Evolutionary conservation across 1,140 invertebrate genomes (phyloP), one percentile per base, ranked within the genome.

Genomic region (Zaprionus davidi): DNA sequence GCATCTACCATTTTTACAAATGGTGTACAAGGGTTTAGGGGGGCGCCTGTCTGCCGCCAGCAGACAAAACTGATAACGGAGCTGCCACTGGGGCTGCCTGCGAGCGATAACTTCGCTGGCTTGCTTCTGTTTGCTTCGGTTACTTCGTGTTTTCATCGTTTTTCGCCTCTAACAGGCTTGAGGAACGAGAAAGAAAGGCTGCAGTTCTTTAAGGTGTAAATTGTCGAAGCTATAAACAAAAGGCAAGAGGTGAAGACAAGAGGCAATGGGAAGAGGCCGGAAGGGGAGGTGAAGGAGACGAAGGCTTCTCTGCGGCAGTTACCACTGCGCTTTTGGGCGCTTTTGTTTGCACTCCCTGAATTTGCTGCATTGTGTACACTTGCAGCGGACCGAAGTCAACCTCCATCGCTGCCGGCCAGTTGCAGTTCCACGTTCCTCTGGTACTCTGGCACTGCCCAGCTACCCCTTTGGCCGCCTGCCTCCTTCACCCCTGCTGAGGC

Each of bases 161-260:
- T 71, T 17, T 56, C 55, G 34, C 46, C 44, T 41, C 46, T n/a
- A 28, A 17, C 46, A 24, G 34, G 53, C 62, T 17, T 58, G 74
- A 55, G 64, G 53, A 57, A 22, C 41, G 67, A 71, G 41, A 0
- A 51, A 65, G 36, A 44, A 64, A 68, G 56, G 17, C 69, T 69
- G 57, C 70, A 86, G 78, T 84, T 81, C 80, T 86, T 91, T 81
- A 86, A 91, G 87, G 87, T 91, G 87, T 90, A 83, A 90, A 91
- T 86, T 86, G 80, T 79, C 76, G 72, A 83, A 87, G 78, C 66
- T 73, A 81, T 91, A 91, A 91, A 91, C 82, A 91, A 91, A 90
- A 70, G 82, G 79, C 69, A 71, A 46, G 15, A n/a, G n/a, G 41
- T 15, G 36, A 5, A 38, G 36, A 15, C 15, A 46, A 7, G 2